Percentiles rank a stretch among this genome's conserved stretches.
These are phyloP conservation scores for Chrysochloris asiatica DNA, from an alignment of 2,113 vertebrate species.

Conservation along the genomic window DNA sequence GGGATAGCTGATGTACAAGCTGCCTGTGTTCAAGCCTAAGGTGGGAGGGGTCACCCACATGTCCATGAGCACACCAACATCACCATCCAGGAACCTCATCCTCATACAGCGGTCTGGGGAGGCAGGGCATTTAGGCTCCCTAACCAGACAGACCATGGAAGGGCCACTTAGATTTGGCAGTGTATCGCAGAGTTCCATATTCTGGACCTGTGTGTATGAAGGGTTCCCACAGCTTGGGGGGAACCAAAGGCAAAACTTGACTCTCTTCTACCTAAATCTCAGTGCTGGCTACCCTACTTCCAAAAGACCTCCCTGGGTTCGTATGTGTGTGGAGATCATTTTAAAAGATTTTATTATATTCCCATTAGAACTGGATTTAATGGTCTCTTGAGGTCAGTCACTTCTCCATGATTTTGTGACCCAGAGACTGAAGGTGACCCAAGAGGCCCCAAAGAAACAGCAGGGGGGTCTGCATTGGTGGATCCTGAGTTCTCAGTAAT, in stretches of 20 bases:
- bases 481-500: background rate
- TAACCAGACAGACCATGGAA: too few relatives aligned
- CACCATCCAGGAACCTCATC: background rate
- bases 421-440: background rate
- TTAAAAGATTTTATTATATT: background rate
- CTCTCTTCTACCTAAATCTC: background rate
- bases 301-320: background rate
- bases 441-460: background rate
- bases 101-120: background rate
- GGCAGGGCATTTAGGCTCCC: background rate
- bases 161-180: background rate
- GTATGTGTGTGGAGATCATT: background rate
- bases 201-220: background rate
- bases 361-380: background rate
- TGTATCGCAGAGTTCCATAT: background rate
- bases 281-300: background rate
- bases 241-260: background rate
- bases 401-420: background rate
- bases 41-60: background rate
- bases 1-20: background rate
- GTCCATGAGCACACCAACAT: background rate
- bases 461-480: accelerated
- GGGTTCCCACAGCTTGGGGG: background rate
- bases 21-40: background rate
- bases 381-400: background rate